These are phyloP conservation scores for Linepithema humile DNA, from an alignment of 1,140 invertebrate genomes.

Conservation along the genomic window DNA sequence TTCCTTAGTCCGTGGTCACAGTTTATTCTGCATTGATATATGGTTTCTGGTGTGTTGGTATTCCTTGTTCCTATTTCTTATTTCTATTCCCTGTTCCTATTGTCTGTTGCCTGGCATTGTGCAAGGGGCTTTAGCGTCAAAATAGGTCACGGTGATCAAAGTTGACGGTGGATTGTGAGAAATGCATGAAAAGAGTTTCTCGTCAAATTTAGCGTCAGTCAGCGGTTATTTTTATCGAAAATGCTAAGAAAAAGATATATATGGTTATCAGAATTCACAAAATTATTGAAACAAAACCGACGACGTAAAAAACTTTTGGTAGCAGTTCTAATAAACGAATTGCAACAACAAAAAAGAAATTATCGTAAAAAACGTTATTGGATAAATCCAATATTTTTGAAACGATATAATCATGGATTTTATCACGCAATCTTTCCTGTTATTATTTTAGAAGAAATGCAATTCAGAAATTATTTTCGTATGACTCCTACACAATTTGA, in stretches of 20 bases:
- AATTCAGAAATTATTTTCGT: conserved; percentile 6
- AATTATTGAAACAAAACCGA: background rate
- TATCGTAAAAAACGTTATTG: background rate
- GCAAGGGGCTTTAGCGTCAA: background rate
- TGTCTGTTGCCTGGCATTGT: no score
- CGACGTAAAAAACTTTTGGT: background rate
- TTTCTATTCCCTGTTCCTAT: no score
- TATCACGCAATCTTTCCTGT: background rate
- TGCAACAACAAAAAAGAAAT: background rate
- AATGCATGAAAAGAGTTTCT: background rate
- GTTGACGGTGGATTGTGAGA: background rate
- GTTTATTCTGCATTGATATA: no score
- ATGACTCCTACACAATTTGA: conserved; percentile 16
- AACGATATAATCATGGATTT: background rate
- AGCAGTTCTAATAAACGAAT: background rate
- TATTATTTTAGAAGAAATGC: background rate
- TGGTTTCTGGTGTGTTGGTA: no score
- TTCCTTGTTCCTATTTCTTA: no score
- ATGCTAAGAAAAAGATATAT: background rate
- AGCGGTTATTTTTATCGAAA: no score
- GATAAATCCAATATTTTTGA: background rate
- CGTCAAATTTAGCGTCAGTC: no score
- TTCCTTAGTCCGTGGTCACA: no score
- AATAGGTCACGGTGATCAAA: background rate
- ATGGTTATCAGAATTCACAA: background rate